Evolutionary conservation across 2,888 invertebrate genomes (phyloP), one percentile per base, ranked within the genome.

Genomic region (Allolobophora icterica): DNA sequence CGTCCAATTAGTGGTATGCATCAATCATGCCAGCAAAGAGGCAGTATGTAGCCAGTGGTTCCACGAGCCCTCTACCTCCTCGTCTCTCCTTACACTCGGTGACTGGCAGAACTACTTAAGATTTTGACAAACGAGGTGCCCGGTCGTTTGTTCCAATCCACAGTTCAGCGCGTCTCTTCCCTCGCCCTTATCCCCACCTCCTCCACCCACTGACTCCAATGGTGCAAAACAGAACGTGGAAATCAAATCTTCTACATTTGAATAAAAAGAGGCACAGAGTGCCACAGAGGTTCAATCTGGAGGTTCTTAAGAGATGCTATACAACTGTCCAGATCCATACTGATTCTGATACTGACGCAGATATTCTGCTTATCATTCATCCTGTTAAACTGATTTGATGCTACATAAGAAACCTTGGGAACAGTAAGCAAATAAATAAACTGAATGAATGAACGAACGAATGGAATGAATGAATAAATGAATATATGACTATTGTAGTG

Each of bases 81-180:
- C 21, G 6, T 17, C 45, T 17, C 58, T 58, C 30, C 24, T 13
- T 24, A 30, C 24, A 30, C 71, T 71, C 71, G 8, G 30, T 71
- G 71, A 71, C 71, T 71, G 71, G 71, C 71, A 71, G 71, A 71
- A 71, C 71, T 71, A 71, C 71, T 71, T 87, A 87, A 87, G 87
- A 87, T 87, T 87, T 87, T 87, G 87, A 87, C 87, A 87, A 87
- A 87, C 34, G 87, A 87, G 87, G 35, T 87, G 87, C 38, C 87
- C 35, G 38, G 35, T 87, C 87, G 87, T 71, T 71, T 30, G 71
- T 71, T 71, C 71, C 71, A 71, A n/a, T 71, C n/a, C 71, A 71
- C 71, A 71, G 71, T n/a, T 71, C 71, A 71, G 71, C n/a, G 71
- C 30, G 2, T 71, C 8, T 71, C 30, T 71, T n/a, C 52, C 52